Conservation (phyloP, 92 coral and sea anemone species). For the Paramuricea clavata region DNA sequence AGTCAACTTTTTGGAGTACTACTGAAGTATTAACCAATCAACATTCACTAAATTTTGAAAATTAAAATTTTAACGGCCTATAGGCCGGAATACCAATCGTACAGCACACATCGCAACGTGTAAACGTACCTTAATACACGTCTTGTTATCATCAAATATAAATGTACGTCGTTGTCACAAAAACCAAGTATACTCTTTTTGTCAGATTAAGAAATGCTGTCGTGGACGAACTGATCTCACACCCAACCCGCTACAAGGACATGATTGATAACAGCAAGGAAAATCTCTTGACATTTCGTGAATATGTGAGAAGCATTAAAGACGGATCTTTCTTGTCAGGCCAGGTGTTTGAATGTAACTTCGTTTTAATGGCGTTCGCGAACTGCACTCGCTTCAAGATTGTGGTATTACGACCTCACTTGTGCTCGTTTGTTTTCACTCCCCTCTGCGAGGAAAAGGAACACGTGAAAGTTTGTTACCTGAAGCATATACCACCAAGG, state of each 20-base stretch:
- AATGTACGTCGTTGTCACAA: no score
- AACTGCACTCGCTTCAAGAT: constrained; percentile 26
- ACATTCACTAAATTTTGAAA: no score
- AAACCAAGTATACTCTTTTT: not conserved
- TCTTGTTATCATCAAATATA: no score
- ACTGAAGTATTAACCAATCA: no score
- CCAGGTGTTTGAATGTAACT: constrained; percentile 36
- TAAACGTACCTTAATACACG: no score
- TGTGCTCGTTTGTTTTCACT: constrained; percentile 32
- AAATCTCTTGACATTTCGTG: constrained; percentile 36
- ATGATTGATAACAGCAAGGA: constrained; percentile 40
- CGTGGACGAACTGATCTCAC: constrained; percentile 17
- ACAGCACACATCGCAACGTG: no score
- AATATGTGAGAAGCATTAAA: constrained; percentile 34
- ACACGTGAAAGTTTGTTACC: not conserved
- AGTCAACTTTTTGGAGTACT: no score
- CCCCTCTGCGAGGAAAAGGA: constrained; percentile 3
- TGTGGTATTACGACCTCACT: constrained; percentile 26
- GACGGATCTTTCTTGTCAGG: constrained; percentile 41
- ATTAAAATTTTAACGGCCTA: no score
- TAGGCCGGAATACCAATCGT: no score
- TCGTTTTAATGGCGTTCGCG: constrained; percentile 37
- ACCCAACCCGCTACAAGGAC: constrained; percentile 49
- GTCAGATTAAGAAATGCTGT: constrained; percentile 13
- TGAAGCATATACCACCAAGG: constrained; percentile 46